Conservation (phyloP, 2,113 vertebrate genomes). For the Nothoprocta perdicaria region DNA sequence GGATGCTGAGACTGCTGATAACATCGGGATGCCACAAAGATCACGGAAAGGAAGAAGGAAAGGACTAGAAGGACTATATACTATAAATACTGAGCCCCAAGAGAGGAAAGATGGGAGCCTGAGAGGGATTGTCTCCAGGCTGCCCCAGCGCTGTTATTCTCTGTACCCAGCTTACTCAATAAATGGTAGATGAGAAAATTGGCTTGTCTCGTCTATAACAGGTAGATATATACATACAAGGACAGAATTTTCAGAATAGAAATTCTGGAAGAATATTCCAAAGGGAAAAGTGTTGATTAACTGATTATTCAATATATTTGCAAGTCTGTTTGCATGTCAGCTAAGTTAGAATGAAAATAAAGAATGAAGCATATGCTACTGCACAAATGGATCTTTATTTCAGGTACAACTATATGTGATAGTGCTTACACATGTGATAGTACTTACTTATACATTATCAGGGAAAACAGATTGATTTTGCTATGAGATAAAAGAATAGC, state of each 20-base stretch:
- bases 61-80: too few relatives aligned
- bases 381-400: neutral
- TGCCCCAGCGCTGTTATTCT: too few relatives aligned
- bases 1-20: too few relatives aligned
- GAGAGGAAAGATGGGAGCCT: too few relatives aligned
- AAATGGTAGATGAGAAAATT: too few relatives aligned
- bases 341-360: neutral
- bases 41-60: too few relatives aligned
- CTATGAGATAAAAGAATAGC: fast-evolving
- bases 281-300: neutral
- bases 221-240: neutral
- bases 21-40: too few relatives aligned
- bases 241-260: neutral
- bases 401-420: neutral
- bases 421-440: neutral
- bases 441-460: neutral
- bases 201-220: too few relatives aligned
- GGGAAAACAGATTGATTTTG: neutral
- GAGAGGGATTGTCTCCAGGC: too few relatives aligned
- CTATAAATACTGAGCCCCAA: too few relatives aligned
- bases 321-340: neutral
- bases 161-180: too few relatives aligned
- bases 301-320: neutral
- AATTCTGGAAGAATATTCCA: neutral
- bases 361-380: neutral